These are phyloP conservation scores for Pomacea maculata DNA, from an alignment of 1,140 invertebrate species.

Conservation along the genomic window DNA sequence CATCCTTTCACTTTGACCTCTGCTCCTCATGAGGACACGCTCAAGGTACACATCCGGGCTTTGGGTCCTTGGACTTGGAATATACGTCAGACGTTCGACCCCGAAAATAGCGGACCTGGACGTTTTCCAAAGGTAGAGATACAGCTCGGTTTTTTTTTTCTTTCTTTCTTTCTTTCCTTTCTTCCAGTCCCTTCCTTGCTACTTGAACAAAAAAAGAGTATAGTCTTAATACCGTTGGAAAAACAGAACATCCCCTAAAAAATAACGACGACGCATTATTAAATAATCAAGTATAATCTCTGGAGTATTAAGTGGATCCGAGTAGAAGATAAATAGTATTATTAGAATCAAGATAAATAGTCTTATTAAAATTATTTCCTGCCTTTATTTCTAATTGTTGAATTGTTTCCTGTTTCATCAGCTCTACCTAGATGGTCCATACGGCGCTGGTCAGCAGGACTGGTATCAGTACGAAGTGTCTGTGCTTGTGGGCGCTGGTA, in stretches of 20 bases:
- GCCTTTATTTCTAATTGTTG: not conserved
- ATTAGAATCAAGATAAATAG: not conserved
- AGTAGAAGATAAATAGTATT: not conserved
- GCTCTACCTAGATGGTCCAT: constrained; percentile 93
- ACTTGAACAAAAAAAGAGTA: not conserved
- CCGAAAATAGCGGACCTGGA: constrained; percentile 86
- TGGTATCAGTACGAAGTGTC: constrained; percentile 88
- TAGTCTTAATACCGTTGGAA: not conserved
- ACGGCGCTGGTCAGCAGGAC: constrained; percentile 98
- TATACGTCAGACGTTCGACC: constrained; percentile 94
- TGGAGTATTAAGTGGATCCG: not conserved
- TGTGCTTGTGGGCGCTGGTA: constrained; percentile 98
- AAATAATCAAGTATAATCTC: not conserved
- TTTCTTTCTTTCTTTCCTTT: no score
- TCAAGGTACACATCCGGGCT: constrained; percentile 95
- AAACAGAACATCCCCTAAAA: no score
- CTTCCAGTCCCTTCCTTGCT: no score
- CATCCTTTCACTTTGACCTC: constrained; percentile 99
- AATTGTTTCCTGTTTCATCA: constrained; percentile 44
- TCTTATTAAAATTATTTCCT: not conserved
- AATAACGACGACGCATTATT: no score
- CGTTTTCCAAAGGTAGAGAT: constrained; percentile 75
- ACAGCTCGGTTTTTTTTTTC: no score
- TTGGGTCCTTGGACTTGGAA: constrained; percentile 99
- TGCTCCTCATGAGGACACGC: constrained; percentile 95